phyloP scores from a whole-genome alignment of 1,140 invertebrate species.

The Brachystomella parvula region DNA sequence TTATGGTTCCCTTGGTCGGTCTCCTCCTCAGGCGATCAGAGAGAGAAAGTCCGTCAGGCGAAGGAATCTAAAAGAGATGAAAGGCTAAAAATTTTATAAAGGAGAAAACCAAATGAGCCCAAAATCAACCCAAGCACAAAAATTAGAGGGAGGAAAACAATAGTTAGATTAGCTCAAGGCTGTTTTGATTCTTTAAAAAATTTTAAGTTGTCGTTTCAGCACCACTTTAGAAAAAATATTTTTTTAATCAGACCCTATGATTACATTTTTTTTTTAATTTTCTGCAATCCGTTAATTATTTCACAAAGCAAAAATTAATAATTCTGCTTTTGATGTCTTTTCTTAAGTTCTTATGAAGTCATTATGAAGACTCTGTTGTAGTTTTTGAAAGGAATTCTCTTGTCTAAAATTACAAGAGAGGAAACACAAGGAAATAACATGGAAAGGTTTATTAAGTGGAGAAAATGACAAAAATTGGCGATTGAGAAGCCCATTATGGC shows the following conservation, averaged over 20 bases:
- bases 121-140: slow-evolving; percentile 6
- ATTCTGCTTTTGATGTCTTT: too few relatives aligned
- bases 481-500: neutral
- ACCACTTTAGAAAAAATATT: neutral
- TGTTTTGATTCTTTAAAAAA: neutral
- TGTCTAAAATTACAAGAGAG: neutral
- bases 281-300: too few relatives aligned
- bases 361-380: too few relatives aligned
- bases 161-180: neutral
- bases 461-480: slow-evolving; percentile 7
- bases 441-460: neutral
- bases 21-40: neutral
- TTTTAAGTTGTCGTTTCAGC: neutral
- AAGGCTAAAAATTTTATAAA: slow-evolving; percentile 6
- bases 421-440: neutral
- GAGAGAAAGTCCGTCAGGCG: slow-evolving; percentile 10
- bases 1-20: slow-evolving; percentile 2
- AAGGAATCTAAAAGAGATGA: neutral
- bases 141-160: slow-evolving; percentile 1
- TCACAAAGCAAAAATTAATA: too few relatives aligned
- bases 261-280: too few relatives aligned
- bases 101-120: neutral
- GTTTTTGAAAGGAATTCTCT: neutral
- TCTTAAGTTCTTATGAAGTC: too few relatives aligned
- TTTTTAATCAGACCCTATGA: too few relatives aligned